Conservation (phyloP, 2,888 invertebrate genomes). For the Allophyes oxyacanthae region DNA sequence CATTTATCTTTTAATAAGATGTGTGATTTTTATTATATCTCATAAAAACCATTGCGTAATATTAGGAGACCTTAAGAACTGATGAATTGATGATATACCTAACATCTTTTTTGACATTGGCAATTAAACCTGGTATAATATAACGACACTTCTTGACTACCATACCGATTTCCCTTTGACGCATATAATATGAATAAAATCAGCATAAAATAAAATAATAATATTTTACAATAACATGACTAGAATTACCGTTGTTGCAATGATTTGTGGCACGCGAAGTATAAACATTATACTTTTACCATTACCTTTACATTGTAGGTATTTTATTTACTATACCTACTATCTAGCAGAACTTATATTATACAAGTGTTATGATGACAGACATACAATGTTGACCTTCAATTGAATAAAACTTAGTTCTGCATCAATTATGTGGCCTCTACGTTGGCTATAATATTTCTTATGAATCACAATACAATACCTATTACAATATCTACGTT, state of each 20-base stretch:
- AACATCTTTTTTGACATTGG: conserved; percentile 14
- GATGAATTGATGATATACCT: neutral
- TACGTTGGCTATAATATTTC: no score
- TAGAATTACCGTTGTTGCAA: conserved; percentile 30
- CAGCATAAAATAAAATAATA: conserved; percentile 26
- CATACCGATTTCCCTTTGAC: conserved; percentile 2
- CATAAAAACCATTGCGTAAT: conserved; percentile 13
- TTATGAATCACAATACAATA: no score
- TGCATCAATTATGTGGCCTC: no score
- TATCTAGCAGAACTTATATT: no score
- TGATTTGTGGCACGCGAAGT: conserved; percentile 4
- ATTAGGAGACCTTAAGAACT: neutral
- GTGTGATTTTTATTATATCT: neutral
- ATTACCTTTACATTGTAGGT: no score
- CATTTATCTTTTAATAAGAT: no score
- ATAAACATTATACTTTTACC: conserved; percentile 17
- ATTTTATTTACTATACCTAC: no score
- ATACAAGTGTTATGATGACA: no score
- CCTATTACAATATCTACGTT: no score
- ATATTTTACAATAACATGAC: conserved; percentile 25
- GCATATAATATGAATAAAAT: conserved; percentile 6
- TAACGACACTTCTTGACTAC: conserved; percentile 5
- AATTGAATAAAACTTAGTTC: no score
- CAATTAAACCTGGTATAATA: conserved; percentile 5
- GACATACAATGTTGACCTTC: no score